Evolutionary conservation across 2,797 vertebrate species (phyloP).

Genomic region (Arvicola amphibius): DNA sequence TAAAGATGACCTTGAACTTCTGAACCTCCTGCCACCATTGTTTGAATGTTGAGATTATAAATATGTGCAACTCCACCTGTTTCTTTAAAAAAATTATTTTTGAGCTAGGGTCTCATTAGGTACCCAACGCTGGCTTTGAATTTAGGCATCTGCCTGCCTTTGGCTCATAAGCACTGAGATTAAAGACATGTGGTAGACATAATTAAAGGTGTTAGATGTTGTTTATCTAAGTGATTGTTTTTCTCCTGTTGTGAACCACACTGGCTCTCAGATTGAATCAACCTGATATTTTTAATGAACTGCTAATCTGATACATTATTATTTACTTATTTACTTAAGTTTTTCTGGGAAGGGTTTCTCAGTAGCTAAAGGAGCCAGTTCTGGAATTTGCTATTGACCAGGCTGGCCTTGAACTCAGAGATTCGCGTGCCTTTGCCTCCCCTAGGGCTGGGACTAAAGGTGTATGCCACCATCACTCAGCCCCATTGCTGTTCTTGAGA

Average conservation of each 20-base stretch:
- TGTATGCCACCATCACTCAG: neutral
- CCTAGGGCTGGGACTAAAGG: neutral
- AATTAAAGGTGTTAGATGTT: neutral
- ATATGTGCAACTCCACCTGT: neutral
- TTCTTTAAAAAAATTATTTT: neutral
- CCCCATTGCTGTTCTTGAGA: neutral
- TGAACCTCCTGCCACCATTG: neutral
- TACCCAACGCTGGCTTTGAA: neutral
- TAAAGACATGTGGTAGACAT: neutral
- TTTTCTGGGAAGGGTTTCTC: neutral
- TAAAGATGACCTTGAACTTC: neutral
- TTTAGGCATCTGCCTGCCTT: neutral
- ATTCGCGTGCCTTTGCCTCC: too few species aligned
- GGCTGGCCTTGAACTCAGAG: neutral
- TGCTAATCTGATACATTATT: neutral
- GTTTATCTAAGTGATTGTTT: neutral
- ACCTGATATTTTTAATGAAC: neutral
- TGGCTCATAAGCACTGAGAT: neutral
- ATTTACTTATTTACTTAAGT: too few species aligned
- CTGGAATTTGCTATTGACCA: neutral
- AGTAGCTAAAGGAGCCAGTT: neutral
- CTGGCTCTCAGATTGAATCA: neutral
- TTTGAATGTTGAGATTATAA: neutral
- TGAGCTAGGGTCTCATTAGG: neutral
- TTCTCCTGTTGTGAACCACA: neutral